Evolutionary conservation across 2,888 invertebrate genomes (phyloP).

Genomic region (Crepidodera aurea): DNA sequence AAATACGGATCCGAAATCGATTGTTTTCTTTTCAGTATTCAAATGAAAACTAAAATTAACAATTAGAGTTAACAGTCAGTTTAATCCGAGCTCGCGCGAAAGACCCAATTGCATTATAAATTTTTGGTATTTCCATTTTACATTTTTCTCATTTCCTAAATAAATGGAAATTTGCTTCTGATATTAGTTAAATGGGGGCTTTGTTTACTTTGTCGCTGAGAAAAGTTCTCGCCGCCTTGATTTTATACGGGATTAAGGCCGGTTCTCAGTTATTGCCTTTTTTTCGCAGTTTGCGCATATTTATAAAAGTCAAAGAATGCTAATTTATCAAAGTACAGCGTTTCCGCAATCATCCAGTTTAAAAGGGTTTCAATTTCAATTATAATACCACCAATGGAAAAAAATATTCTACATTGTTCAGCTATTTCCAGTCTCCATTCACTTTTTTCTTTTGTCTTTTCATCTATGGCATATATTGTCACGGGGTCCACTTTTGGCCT

Average conservation of each 20-base stretch:
- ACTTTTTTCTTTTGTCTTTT: too few species aligned
- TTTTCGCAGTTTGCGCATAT: slow-evolving; percentile 1
- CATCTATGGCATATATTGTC: too few species aligned
- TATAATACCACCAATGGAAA: too few species aligned
- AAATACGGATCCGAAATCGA: slow-evolving; percentile 31
- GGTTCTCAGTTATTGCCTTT: slow-evolving; percentile 16
- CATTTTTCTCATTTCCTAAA: slow-evolving; percentile 47
- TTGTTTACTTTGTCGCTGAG: slow-evolving; percentile 38
- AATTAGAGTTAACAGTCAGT: slow-evolving; percentile 44
- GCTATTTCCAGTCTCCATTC: too few species aligned
- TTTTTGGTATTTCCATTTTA: slow-evolving; percentile 44
- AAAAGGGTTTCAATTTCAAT: too few species aligned
- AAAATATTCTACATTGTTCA: too few species aligned
- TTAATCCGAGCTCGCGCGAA: slow-evolving; percentile 41
- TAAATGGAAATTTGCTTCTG: slow-evolving; percentile 46
- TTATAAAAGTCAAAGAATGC: slow-evolving; percentile 11
- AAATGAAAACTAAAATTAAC: slow-evolving; percentile 47
- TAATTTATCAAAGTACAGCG: background rate
- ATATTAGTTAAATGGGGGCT: slow-evolving; percentile 42
- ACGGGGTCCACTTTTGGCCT: too few species aligned
- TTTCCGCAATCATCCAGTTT: too few species aligned
- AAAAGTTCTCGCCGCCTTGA: slow-evolving; percentile 23
- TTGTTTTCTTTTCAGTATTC: slow-evolving; percentile 46
- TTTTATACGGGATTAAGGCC: slow-evolving; percentile 16
- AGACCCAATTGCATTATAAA: slow-evolving; percentile 47